phyloP scores from a whole-genome alignment of 2,113 vertebrate genomes.

The Anarhynchus alexandrinus region DNA sequence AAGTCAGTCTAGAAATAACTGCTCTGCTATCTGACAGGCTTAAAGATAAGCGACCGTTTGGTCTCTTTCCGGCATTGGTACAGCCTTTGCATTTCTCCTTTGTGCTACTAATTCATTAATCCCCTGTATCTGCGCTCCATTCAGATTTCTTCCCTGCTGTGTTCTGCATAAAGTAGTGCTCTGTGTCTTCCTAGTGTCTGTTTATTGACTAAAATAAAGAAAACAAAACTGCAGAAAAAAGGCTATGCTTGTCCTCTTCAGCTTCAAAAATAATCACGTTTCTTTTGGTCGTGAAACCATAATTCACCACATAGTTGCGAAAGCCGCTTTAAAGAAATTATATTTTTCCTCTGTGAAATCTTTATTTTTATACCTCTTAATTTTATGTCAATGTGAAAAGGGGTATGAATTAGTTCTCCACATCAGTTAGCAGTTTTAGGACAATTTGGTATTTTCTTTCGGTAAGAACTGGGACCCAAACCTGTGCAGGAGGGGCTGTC shows the following conservation, averaged over 20 bases:
- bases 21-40: neutral
- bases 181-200: neutral
- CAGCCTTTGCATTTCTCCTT: neutral
- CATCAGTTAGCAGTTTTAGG: neutral
- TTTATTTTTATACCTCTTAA: neutral
- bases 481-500: neutral
- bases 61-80: neutral
- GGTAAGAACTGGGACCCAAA: neutral
- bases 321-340: neutral
- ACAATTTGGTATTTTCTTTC: neutral
- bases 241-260: neutral
- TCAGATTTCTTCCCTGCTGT: neutral
- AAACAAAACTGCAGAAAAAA: neutral
- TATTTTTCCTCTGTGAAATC: neutral
- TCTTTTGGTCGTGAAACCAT: neutral
- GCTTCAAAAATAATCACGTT: neutral
- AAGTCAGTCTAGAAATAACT: neutral
- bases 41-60: neutral
- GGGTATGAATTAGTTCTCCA: accelerated
- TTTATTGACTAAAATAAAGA: neutral
- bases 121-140: neutral
- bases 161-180: neutral
- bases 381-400: neutral
- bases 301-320: neutral
- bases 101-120: neutral